Base-by-base conservation (phyloP, 2,797 vertebrate species). In the Mallotus villosus region DNA sequence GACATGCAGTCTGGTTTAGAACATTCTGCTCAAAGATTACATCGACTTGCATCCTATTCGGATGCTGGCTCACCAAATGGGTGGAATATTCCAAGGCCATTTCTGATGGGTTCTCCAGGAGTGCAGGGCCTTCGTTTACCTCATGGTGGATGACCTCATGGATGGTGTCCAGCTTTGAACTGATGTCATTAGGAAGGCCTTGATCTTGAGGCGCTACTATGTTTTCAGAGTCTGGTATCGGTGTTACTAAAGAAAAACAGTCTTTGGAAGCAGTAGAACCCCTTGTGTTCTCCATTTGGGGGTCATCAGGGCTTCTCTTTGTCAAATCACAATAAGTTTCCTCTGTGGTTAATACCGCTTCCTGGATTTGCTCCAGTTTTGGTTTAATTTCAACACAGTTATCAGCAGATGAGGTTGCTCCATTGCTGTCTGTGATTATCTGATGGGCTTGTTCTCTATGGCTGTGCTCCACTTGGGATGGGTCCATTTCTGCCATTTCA, bases 91-190 rank as follows among this genome's bases (percentile, higher is more conserved):
- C 19, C 21, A 62, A 70, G 49, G 53, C 24, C 14, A 9, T 66
- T 32, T 73, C 74, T 34, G 68, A 74, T 68, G 61, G 76, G 32
- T 59, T 51, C 71, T 80, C 67, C 9, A 11, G 71, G 11, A 19
- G 41, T 2, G 19, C 22, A 61, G 65, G 25, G 68, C 67, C 63
- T 58, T 82, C 79, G 24, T 69, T 61, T 60, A 77, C 74, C 64
- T 86, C 85, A 12, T 75, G 7, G 5, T 72, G 75, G 71, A 69
- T 77, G 14, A 82, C 77, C 77, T 90, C 91, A 53, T 69, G 87
- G 69, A 91, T 92, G 1, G 87, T 84, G 60, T 90, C 83, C 76
- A 92, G 86, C 78, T 89, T 90, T 68, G 78, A 79, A 57, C 32
- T 32, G 72, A 58, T 80, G 71, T 81, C 87, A 72, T 87, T 82